phyloP scores from a whole-genome alignment of 2,888 invertebrate genomes.

The Operophtera brumata region DNA sequence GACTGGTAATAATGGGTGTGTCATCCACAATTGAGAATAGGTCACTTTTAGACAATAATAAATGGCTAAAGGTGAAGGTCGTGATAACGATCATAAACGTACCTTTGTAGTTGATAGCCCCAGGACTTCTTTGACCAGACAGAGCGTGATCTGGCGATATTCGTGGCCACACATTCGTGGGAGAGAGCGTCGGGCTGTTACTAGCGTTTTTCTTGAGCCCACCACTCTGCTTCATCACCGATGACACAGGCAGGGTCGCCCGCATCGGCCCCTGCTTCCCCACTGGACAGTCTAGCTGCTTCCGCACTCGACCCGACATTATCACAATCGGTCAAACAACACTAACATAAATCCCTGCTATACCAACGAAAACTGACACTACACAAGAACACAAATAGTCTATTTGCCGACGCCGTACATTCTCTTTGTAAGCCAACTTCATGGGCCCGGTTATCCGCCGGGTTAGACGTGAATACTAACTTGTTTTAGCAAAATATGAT shows the following conservation, averaged over 20 bases:
- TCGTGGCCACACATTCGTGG: conserved; percentile 84
- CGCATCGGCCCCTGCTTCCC: conserved; percentile 85
- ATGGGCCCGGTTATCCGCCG: conserved; percentile 44
- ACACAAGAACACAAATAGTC: conserved; percentile 53
- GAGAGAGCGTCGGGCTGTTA: conserved; percentile 84
- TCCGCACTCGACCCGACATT: conserved; percentile 83
- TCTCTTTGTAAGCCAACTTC: conserved; percentile 68
- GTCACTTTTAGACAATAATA: no score
- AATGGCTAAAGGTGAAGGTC: not conserved
- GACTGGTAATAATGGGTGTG: no score
- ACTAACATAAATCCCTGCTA: conserved; percentile 44
- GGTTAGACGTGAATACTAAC: conserved; percentile 22
- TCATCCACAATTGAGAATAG: no score
- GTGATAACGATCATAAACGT: not conserved
- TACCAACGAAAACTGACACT: conserved; percentile 51
- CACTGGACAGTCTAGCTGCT: conserved; percentile 84
- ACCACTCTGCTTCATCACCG: conserved; percentile 84
- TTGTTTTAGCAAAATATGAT: conserved; percentile 17
- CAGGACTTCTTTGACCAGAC: conserved; percentile 87
- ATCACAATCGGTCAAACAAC: conserved; percentile 43
- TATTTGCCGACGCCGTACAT: conserved; percentile 64
- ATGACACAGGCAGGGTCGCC: conserved; percentile 88
- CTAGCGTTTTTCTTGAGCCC: conserved; percentile 81
- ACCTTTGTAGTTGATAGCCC: conserved; percentile 87
- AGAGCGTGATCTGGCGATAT: conserved; percentile 85